Evolutionary conservation across 2,113 vertebrate species (phyloP).

Genomic region (Pseudonaja textilis): DNA sequence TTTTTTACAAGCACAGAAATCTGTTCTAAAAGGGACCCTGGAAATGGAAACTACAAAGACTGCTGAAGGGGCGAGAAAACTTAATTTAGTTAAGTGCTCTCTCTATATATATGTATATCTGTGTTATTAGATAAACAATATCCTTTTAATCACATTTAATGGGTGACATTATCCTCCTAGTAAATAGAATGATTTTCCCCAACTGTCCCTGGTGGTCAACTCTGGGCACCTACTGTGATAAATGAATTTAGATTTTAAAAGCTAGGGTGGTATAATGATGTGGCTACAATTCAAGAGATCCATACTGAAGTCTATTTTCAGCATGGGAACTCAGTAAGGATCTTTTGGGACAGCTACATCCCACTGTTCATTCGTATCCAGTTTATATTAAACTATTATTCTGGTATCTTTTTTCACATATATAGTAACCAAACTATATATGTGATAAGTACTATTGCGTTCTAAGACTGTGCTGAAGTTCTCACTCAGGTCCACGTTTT

Average conservation of each 20-base stretch:
- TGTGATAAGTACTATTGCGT: background rate
- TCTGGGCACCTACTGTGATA: background rate
- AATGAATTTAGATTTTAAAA: background rate
- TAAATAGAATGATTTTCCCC: background rate
- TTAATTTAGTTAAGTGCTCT: background rate
- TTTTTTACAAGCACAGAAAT: background rate
- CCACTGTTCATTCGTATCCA: background rate
- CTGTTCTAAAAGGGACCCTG: conserved; percentile 3
- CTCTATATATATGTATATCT: background rate
- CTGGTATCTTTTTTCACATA: background rate
- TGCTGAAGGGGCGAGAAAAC: conserved; percentile 9
- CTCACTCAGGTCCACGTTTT: no score
- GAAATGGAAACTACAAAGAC: background rate
- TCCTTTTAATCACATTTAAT: background rate
- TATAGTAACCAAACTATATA: background rate
- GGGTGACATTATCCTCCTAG: background rate
- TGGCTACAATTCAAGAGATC: background rate
- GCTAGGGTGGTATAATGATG: background rate
- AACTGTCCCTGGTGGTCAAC: background rate
- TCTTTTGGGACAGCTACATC: background rate
- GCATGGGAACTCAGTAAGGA: background rate
- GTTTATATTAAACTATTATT: background rate
- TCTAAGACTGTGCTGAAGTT: no score
- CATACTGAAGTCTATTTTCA: background rate
- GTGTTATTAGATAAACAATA: background rate